A percentile compares a stretch with the other conserved stretches of the same genome.
Conservation (phyloP, 2,888 invertebrate genomes). For the Celastrina argiolus region DNA sequence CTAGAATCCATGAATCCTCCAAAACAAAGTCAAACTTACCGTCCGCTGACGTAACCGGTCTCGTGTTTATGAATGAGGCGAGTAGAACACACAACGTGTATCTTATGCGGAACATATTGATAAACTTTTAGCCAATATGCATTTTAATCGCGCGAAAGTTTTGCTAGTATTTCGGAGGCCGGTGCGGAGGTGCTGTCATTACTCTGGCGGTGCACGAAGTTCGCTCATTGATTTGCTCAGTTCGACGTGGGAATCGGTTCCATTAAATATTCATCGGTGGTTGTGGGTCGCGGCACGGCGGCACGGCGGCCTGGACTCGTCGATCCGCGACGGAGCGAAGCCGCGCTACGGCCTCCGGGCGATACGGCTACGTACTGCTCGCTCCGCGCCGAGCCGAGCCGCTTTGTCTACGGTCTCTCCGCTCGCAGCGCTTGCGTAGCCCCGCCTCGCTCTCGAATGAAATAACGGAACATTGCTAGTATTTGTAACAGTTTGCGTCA, state of each 20-base stretch:
- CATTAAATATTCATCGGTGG: constrained; percentile 65
- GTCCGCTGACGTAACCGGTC: constrained; percentile 55
- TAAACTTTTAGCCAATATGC: constrained; percentile 58
- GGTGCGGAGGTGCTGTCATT: constrained; percentile 55
- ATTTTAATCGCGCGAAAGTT: constrained; percentile 58
- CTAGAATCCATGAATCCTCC: not conserved
- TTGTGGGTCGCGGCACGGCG: constrained; percentile 57
- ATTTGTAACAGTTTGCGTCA: constrained; percentile 79
- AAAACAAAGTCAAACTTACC: constrained; percentile 50
- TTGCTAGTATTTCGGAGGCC: constrained; percentile 50
- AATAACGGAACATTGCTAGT: constrained; percentile 77
- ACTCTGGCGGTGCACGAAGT: constrained; percentile 50
- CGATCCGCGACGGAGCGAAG: constrained; percentile 42
- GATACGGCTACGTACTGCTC: constrained; percentile 53
- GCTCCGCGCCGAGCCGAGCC: constrained; percentile 38
- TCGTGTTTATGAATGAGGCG: constrained; percentile 52
- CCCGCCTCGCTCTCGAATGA: constrained; percentile 70
- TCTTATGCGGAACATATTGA: constrained; percentile 59
- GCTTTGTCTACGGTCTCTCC: constrained; percentile 47
- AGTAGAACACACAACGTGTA: constrained; percentile 51
- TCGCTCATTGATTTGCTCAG: constrained; percentile 59
- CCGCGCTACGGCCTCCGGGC: constrained; percentile 48
- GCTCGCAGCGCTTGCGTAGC: constrained; percentile 71
- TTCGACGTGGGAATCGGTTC: constrained; percentile 53
- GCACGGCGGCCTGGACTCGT: constrained; percentile 35